phyloP scores from a whole-genome alignment of 1,140 invertebrate species.

The Penaeus vannamei region DNA sequence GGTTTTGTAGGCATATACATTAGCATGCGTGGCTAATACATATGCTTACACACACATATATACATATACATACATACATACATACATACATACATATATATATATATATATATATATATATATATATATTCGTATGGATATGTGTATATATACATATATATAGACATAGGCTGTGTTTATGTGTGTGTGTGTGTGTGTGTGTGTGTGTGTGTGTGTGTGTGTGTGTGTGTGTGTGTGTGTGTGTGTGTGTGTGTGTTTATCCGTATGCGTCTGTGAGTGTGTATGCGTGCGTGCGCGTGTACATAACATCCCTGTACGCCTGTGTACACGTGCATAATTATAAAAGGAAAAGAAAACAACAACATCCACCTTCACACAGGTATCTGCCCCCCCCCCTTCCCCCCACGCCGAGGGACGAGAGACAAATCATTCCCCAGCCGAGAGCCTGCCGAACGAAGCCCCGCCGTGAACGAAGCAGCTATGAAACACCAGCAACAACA shows the following conservation, averaged over 20 bases:
- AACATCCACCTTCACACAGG: background rate
- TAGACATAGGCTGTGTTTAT: no score
- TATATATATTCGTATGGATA: slow-evolving; percentile 6
- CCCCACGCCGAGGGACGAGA: no score
- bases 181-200: background rate
- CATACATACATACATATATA: background rate
- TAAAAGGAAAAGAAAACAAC: background rate
- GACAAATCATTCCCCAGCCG: no score
- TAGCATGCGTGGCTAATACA: no score
- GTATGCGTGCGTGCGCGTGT: background rate
- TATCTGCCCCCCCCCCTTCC: background rate
- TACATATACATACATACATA: slow-evolving; percentile 1
- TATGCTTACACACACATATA: background rate
- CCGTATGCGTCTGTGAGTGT: background rate
- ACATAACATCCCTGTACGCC: background rate
- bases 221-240: background rate
- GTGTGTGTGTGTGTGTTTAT: background rate
- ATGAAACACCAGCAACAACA: no score
- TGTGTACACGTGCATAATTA: background rate
- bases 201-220: background rate
- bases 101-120: slow-evolving; percentile 20
- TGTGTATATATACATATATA: background rate
- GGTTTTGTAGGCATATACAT: no score
- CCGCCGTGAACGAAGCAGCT: no score
- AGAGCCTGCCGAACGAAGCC: no score